phyloP scores from a whole-genome alignment of 30 jellyfish, hydroid and myxozoan species.

The Cassiopea xamachana region DNA sequence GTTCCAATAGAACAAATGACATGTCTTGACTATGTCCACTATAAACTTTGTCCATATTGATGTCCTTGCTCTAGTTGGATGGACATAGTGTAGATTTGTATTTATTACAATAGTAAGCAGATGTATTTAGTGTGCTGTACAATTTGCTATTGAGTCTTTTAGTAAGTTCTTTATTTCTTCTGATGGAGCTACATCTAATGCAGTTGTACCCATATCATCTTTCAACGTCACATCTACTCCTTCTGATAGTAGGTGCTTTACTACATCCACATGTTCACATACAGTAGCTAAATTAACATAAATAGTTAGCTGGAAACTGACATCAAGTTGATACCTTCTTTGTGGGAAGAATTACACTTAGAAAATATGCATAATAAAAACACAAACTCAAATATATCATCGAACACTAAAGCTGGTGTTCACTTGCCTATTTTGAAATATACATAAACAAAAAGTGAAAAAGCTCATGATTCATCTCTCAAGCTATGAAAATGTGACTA shows the following conservation, averaged over 20 bases:
- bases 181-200: constrained; percentile 49
- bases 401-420: too few species aligned
- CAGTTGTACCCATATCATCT: constrained; percentile 65
- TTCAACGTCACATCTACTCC: constrained; percentile 60
- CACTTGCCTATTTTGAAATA: too few species aligned
- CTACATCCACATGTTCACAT: constrained; percentile 59
- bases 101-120: not conserved
- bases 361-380: too few species aligned
- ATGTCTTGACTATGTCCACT: too few species aligned
- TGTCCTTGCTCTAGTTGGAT: not conserved
- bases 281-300: constrained; percentile 57
- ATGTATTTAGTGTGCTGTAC: not conserved
- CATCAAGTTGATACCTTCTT: too few species aligned
- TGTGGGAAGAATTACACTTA: too few species aligned
- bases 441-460: too few species aligned
- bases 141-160: not conserved
- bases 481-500: too few species aligned
- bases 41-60: too few species aligned
- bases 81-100: not conserved
- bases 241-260: constrained; percentile 1
- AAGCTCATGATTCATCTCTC: too few species aligned
- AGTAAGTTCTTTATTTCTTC: not conserved
- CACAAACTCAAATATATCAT: too few species aligned
- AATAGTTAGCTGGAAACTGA: not conserved
- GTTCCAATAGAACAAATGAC: too few species aligned